Evolutionary conservation across 1,140 invertebrate species (phyloP).

Genomic region (Triops longicaudatus): DNA sequence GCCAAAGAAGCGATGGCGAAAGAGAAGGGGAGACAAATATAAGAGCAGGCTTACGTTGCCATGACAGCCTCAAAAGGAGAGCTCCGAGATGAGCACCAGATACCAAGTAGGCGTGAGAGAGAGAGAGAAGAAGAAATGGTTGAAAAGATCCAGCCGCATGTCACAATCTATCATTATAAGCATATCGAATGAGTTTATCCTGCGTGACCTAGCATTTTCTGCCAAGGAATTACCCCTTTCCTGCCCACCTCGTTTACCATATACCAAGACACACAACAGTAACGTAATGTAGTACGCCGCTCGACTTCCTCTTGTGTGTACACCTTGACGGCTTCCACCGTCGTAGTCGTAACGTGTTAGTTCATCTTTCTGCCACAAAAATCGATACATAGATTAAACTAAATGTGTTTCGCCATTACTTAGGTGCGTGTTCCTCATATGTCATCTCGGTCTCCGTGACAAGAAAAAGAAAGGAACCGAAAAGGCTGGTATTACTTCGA

Average conservation of each 20-base stretch:
- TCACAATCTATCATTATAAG: background rate
- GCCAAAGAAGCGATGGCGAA: too few relatives aligned
- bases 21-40: background rate
- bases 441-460: background rate
- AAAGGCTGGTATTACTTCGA: background rate
- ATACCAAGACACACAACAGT: too few relatives aligned
- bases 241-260: too few relatives aligned
- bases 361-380: background rate
- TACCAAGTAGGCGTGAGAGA: too few relatives aligned
- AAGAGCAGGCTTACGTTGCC: background rate
- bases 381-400: slow-evolving; percentile 1
- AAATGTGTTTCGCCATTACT: background rate
- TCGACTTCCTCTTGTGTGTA: background rate
- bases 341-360: background rate
- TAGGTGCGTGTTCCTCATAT: background rate
- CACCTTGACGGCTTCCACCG: background rate
- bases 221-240: background rate
- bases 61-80: background rate
- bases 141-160: background rate
- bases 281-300: background rate
- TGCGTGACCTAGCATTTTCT: background rate
- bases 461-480: background rate
- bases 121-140: background rate
- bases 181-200: background rate
- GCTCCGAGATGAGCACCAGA: background rate